A percentile compares a stretch with the other conserved stretches of the same genome.
These are phyloP conservation scores for Drosophila mettleri DNA, from an alignment of 2,888 invertebrate species.

Conservation along the genomic window DNA sequence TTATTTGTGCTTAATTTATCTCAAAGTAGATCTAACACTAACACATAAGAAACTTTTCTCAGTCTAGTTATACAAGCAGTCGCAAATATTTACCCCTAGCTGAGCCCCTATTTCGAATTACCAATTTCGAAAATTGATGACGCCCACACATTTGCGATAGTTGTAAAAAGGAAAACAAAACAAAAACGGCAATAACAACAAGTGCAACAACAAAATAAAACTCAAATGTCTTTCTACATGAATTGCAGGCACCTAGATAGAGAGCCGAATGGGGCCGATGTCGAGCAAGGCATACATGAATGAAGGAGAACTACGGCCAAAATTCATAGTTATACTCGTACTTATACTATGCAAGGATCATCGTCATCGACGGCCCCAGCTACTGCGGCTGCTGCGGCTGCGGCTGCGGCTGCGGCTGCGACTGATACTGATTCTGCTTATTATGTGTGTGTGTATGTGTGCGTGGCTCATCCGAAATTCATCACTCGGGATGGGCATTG, in stretches of 20 bases:
- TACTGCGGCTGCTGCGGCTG: slow-evolving; percentile 1
- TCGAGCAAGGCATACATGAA: slow-evolving; percentile 55
- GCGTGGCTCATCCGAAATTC: slow-evolving; percentile 31
- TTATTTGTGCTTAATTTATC: no score
- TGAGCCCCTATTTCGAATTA: slow-evolving; percentile 50
- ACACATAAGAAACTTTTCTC: neutral
- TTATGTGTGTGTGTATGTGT: slow-evolving; percentile 4
- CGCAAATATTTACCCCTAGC: slow-evolving; percentile 21
- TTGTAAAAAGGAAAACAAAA: slow-evolving; percentile 35
- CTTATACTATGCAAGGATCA: slow-evolving; percentile 63
- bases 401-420: neutral
- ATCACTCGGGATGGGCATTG: slow-evolving; percentile 22
- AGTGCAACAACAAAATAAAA: slow-evolving; percentile 14
- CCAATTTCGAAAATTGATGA: slow-evolving; percentile 64
- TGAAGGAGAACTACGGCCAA: slow-evolving; percentile 69
- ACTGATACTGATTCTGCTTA: slow-evolving; percentile 9
- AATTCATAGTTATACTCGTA: slow-evolving; percentile 35
- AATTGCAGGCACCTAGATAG: slow-evolving; percentile 53
- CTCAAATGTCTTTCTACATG: slow-evolving; percentile 36
- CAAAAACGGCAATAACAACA: slow-evolving; percentile 27
- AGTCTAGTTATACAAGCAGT: slow-evolving; percentile 43
- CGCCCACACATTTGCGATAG: slow-evolving; percentile 66
- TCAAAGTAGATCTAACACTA: slow-evolving; percentile 4
- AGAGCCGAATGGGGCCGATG: slow-evolving; percentile 22
- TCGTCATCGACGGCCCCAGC: slow-evolving; percentile 61